phyloP scores from a whole-genome alignment of 2,113 vertebrate genomes.

The Vidua macroura region DNA sequence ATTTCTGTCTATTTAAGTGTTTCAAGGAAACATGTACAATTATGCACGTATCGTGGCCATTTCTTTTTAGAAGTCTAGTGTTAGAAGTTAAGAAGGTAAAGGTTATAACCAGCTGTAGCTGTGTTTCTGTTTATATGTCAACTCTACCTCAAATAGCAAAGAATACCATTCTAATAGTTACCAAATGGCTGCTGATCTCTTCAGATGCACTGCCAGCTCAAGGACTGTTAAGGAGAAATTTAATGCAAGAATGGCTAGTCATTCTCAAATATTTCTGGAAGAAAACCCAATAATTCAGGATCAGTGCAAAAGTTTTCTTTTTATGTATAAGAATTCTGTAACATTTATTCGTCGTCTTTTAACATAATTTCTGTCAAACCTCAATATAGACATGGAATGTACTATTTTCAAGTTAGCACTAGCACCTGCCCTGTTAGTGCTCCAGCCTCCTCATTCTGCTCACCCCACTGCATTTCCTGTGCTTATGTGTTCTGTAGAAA shows the following conservation, averaged over 20 bases:
- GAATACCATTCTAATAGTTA: not conserved
- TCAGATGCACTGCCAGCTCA: not conserved
- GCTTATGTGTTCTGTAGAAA: fast-evolving
- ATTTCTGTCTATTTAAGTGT: not conserved
- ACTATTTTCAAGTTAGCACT: not conserved
- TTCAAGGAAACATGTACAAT: not conserved
- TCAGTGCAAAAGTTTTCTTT: not conserved
- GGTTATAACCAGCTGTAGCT: not conserved
- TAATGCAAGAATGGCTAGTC: not conserved
- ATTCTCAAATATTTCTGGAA: not conserved
- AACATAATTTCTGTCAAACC: not conserved
- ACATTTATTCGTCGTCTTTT: not conserved
- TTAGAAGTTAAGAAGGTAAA: not conserved
- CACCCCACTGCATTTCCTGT: not conserved
- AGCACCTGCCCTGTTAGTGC: not conserved
- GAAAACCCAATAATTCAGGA: not conserved
- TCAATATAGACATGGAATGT: not conserved
- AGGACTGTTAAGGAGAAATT: not conserved
- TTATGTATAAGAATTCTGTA: not conserved
- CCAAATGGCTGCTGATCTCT: not conserved
- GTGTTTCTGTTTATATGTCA: not conserved
- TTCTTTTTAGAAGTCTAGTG: not conserved
- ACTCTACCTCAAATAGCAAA: not conserved
- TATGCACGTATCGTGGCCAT: not conserved
- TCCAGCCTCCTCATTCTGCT: not conserved